Evolutionary conservation across 2,888 invertebrate species (phyloP).

Genomic region (Rhingia rostrata): DNA sequence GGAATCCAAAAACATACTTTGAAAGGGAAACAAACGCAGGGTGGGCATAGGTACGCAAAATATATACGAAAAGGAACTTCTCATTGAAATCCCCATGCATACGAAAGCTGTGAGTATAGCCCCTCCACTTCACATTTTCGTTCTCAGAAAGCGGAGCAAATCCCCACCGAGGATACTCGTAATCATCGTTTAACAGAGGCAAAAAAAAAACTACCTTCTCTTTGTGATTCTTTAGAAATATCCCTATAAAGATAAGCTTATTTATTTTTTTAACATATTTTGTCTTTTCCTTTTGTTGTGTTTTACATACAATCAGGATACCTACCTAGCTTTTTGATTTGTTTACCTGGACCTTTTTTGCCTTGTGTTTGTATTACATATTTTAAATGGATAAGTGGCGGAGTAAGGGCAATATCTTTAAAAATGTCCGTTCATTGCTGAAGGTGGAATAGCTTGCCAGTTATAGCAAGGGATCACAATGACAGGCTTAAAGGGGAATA

Average conservation of each 20-base stretch:
- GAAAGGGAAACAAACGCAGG: slow-evolving; percentile 21
- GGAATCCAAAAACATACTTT: slow-evolving; percentile 27
- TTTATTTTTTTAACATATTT: slow-evolving; percentile 9
- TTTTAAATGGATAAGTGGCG: not conserved
- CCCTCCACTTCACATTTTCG: not conserved
- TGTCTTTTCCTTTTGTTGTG: slow-evolving; percentile 11
- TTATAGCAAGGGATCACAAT: no score
- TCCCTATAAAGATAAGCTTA: no score
- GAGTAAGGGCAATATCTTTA: no score
- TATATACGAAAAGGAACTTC: slow-evolving; percentile 6
- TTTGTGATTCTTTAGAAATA: no score
- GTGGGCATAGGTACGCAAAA: not conserved
- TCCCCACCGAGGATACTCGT: slow-evolving; percentile 51
- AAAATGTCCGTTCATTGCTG: no score
- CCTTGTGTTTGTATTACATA: not conserved
- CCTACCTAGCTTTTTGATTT: slow-evolving; percentile 31
- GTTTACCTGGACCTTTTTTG: slow-evolving; percentile 39
- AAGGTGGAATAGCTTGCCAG: no score
- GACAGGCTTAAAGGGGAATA: no score
- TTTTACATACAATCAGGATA: slow-evolving; percentile 28
- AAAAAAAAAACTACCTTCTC: slow-evolving; percentile 15
- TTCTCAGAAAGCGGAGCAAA: slow-evolving; percentile 30
- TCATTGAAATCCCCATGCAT: slow-evolving; percentile 5
- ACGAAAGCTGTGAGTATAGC: not conserved
- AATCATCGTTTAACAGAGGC: slow-evolving; percentile 53